Percentiles rank a stretch among this genome's conserved stretches.
These are phyloP conservation scores for Atopsyche davidsoni DNA, from an alignment of 1,140 invertebrate genomes.

Conservation along the genomic window DNA sequence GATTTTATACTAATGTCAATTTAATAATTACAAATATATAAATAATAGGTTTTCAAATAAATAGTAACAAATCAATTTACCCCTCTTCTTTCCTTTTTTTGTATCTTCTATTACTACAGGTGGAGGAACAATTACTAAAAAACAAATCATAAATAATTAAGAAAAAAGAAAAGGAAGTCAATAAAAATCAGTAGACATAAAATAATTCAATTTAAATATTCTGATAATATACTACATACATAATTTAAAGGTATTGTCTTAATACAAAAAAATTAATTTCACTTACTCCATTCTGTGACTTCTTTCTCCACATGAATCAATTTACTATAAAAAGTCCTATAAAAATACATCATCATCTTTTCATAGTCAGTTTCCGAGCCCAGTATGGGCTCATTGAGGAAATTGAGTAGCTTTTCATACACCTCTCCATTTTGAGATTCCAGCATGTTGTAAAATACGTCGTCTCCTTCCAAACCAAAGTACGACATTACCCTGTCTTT, in stretches of 20 bases:
- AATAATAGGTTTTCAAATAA: background rate
- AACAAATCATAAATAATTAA: no score
- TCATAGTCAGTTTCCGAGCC: slow-evolving; percentile 30
- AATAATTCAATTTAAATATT: no score
- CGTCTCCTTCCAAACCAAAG: slow-evolving; percentile 36
- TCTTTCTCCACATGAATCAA: slow-evolving; percentile 43
- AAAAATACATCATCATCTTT: slow-evolving; percentile 39
- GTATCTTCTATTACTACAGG: no score
- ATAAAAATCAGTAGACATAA: no score
- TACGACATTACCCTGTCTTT: slow-evolving; percentile 37
- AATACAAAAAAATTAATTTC: no score
- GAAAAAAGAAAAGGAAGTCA: no score
- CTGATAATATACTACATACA: no score
- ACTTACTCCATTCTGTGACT: slow-evolving; percentile 41
- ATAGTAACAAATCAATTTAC: background rate
- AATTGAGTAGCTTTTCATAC: slow-evolving; percentile 37
- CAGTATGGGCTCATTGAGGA: slow-evolving; percentile 35
- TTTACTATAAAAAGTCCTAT: slow-evolving; percentile 42
- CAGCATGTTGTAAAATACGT: slow-evolving; percentile 43
- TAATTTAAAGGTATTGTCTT: no score
- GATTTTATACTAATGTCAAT: no score
- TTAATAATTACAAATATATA: no score
- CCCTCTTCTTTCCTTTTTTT: background rate
- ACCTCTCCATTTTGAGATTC: slow-evolving; percentile 36
- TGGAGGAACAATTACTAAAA: no score